These are phyloP conservation scores for Nephrotoma guestfalica DNA, from an alignment of 2,888 invertebrate genomes.

Conservation along the genomic window DNA sequence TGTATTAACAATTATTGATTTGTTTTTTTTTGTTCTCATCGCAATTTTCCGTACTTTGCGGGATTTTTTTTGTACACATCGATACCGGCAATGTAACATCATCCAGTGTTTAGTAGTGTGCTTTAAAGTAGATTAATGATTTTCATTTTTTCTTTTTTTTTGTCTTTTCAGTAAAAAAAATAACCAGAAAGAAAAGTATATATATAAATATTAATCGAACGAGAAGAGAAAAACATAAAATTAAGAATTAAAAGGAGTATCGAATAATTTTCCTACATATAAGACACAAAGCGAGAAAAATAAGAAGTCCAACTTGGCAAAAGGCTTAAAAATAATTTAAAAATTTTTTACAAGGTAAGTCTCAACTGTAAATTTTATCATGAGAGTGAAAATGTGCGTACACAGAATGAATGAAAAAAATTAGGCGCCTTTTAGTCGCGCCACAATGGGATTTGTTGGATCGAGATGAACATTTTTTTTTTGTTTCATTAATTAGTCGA, in stretches of 20 bases:
- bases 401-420: not conserved
- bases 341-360: not conserved
- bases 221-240: not conserved
- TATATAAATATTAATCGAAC: not conserved
- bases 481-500: not conserved
- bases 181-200: not conserved
- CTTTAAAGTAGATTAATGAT: not conserved
- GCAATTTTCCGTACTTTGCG: not conserved
- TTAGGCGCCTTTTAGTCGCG: slow-evolving; percentile 31
- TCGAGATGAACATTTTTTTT: slow-evolving; percentile 7
- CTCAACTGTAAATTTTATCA: not conserved
- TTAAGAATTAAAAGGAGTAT: not conserved
- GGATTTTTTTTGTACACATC: not conserved
- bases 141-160: not conserved
- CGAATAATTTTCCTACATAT: not conserved
- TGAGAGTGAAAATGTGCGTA: not conserved
- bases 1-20: not conserved
- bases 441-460: slow-evolving; percentile 29
- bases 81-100: not conserved
- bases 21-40: not conserved
- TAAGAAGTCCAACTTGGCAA: not conserved
- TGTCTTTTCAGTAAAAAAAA: not conserved
- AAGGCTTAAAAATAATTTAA: not conserved
- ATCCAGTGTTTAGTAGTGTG: not conserved
- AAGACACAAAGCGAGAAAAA: not conserved